Evolutionary conservation across 2,113 vertebrate genomes (phyloP), one percentile per base, ranked within the genome.

Genomic region (Ammodytes dubius): DNA sequence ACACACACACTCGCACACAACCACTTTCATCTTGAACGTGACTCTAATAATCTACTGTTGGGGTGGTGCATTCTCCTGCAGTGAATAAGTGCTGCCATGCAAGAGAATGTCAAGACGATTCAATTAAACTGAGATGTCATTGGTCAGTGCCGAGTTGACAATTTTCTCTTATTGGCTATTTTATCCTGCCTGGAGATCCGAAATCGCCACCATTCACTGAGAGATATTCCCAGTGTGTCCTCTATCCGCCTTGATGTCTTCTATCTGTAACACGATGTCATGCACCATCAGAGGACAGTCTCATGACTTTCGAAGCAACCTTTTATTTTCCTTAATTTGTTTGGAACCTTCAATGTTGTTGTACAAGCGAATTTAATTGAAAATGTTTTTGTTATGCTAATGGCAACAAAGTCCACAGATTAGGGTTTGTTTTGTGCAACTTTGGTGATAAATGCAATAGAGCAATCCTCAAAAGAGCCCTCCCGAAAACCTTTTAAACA

Each of bases 381-480:
- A 77, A 82, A 75, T 19, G 5, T 54, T 78, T 84, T 91, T 84
- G 49, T 82, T 57, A 79, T 83, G 67, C 73, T 81, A 86, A 86
- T 84, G 70, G 49, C 57, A 50, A 70, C 71, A 65, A 70, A 64
- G 64, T 64, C n/a, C 2, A 71, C 58, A 68, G 40, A 87, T 81
- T 70, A 74, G 35, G 3, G 39, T 66, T 82, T 46, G 49, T 56
- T 87, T 83, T 54, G 11, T 13, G 66, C 63, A 81, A 77, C 27
- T 49, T 50, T 63, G 10, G 37, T 46, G 7, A 47, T 14, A 73
- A 72, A 59, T 4, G 5, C 52, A 66, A 15, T 1, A 15, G 49
- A 70, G 14, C 6, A 67, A 39, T 14, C 37, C 17, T 69, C 17
- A 14, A 81, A 66, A 63, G 40, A 47, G 37, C 59, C 17, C 11